Evolutionary conservation across 2,113 vertebrate genomes (phyloP).

Genomic region (Lophochroa leadbeateri): DNA sequence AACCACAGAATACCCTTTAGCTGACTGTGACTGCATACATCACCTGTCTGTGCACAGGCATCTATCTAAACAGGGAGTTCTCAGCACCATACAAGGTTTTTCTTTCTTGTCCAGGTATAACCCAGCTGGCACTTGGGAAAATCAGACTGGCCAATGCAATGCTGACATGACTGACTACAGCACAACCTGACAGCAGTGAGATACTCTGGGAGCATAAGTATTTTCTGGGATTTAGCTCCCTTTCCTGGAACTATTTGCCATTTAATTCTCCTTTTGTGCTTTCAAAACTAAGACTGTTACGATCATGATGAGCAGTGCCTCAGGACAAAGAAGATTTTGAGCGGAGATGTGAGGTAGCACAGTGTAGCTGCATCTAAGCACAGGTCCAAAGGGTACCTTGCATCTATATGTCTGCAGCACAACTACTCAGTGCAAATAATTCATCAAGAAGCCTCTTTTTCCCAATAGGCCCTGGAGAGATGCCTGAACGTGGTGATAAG

Average conservation of each 20-base stretch:
- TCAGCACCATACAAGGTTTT: neutral
- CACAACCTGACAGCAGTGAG: neutral
- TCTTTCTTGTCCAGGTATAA: neutral
- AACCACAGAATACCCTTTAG: neutral
- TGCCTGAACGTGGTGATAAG: neutral
- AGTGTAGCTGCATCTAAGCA: neutral
- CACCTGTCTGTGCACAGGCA: neutral
- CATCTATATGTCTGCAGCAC: neutral
- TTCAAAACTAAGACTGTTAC: neutral
- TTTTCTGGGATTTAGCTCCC: neutral
- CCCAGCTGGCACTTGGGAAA: neutral
- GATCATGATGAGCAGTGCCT: neutral
- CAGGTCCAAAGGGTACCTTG: neutral
- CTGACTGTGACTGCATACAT: neutral
- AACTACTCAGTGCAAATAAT: neutral
- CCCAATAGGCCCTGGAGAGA: neutral
- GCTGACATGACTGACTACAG: neutral
- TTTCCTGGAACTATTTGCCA: neutral
- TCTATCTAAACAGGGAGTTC: neutral
- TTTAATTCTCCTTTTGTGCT: neutral
- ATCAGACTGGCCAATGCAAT: neutral
- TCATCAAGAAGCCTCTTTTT: neutral
- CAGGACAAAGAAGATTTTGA: neutral
- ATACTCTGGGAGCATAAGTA: neutral
- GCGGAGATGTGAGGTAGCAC: neutral